phyloP scores from a whole-genome alignment of 1,140 invertebrate species.

The Lordiphosa stackelbergi region DNA sequence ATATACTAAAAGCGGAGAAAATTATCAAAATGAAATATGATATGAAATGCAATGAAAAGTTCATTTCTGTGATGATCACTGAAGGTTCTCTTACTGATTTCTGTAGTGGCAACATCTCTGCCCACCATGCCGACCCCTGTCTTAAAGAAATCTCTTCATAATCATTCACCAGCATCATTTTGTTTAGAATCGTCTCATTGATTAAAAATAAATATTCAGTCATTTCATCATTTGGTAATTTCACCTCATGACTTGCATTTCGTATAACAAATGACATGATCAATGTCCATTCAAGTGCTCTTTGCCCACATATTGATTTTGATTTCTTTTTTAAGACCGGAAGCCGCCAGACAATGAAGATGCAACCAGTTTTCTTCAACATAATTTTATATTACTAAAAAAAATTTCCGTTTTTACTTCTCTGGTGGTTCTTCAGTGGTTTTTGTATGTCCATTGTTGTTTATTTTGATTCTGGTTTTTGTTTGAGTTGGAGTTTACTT shows the following conservation, averaged over 20 bases:
- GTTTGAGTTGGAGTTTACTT: slow-evolving; percentile 38
- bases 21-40: too few species aligned
- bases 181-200: too few species aligned
- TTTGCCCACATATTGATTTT: slow-evolving; percentile 34
- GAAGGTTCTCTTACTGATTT: too few species aligned
- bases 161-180: too few species aligned
- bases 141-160: too few species aligned
- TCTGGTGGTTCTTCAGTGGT: neutral
- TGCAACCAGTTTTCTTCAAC: slow-evolving; percentile 33
- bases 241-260: slow-evolving; percentile 17
- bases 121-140: too few species aligned
- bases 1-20: too few species aligned
- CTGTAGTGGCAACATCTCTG: too few species aligned
- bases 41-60: too few species aligned
- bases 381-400: too few species aligned
- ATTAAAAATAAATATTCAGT: too few species aligned
- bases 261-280: slow-evolving; percentile 31
- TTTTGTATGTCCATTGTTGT: slow-evolving; percentile 47
- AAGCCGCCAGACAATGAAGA: slow-evolving; percentile 58
- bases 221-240: neutral
- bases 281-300: slow-evolving; percentile 54
- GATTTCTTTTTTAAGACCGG: slow-evolving; percentile 64
- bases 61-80: too few species aligned
- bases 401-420: neutral
- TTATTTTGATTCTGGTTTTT: slow-evolving; percentile 66